Conservation (phyloP, 2,888 invertebrate species). For the Eupeodes luniger region DNA sequence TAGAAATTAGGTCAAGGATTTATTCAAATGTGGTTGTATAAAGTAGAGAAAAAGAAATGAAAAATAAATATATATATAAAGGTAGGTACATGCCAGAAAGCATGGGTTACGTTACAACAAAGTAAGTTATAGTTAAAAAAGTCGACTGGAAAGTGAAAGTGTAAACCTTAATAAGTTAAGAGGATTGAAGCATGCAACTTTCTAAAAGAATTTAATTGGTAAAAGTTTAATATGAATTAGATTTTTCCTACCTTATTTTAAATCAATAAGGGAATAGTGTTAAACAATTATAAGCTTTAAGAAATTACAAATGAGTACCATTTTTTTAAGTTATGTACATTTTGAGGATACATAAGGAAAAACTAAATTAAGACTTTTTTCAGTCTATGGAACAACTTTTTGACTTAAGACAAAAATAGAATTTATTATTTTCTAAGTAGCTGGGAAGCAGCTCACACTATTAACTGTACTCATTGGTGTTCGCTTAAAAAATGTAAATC, state of each 20-base stretch:
- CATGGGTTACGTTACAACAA: constrained; percentile 2
- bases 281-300: neutral
- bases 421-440: too few species aligned
- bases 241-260: neutral
- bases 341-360: too few species aligned
- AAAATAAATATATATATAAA: too few species aligned
- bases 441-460: too few species aligned
- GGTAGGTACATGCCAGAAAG: neutral
- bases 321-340: too few species aligned
- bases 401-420: too few species aligned
- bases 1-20: constrained; percentile 40
- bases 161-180: neutral
- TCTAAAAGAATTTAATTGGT: neutral
- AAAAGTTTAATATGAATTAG: neutral
- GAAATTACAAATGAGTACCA: neutral
- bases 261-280: neutral
- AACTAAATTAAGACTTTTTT: too few species aligned
- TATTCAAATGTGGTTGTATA: constrained; percentile 27
- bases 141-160: constrained; percentile 29
- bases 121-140: constrained; percentile 1
- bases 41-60: neutral
- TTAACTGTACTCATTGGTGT: too few species aligned
- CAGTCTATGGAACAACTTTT: too few species aligned
- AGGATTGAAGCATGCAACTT: constrained; percentile 32
- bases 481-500: too few species aligned